Percentiles rank a stretch among this genome's conserved stretches.
phyloP scores from a whole-genome alignment of 2,113 vertebrate species.

The Piprites chloris region DNA sequence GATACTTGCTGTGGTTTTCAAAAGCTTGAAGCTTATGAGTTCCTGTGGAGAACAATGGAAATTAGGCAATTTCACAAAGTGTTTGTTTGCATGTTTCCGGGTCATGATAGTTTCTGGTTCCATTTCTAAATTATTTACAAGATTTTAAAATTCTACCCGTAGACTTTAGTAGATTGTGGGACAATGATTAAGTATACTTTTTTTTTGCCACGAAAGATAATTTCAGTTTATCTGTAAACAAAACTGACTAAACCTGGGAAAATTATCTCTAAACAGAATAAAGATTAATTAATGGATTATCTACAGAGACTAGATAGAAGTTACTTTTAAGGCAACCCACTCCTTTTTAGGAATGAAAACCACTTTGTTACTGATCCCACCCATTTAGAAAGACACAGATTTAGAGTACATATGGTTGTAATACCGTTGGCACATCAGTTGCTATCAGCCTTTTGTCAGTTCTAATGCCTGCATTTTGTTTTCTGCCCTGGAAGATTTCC shows the following conservation, averaged over 20 bases:
- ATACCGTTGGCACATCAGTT: not conserved
- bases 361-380: not conserved
- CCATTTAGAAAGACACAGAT: not conserved
- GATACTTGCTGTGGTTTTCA: not conserved
- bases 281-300: not conserved
- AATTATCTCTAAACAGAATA: not conserved
- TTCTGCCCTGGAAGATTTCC: slow-evolving; percentile 16
- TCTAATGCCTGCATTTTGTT: slow-evolving; percentile 4
- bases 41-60: not conserved
- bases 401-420: not conserved
- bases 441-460: not conserved
- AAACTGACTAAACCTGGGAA: not conserved
- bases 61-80: not conserved
- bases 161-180: not conserved
- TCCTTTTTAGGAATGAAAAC: not conserved
- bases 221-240: not conserved
- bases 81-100: accelerated
- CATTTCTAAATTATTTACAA: not conserved
- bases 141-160: not conserved
- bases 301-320: not conserved
- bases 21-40: not conserved
- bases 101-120: not conserved
- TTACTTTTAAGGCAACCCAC: not conserved
- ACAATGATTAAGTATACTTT: not conserved
- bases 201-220: not conserved